These are phyloP conservation scores for Entelurus aequoreus DNA, from an alignment of 2,113 vertebrate genomes.

Conservation along the genomic window DNA sequence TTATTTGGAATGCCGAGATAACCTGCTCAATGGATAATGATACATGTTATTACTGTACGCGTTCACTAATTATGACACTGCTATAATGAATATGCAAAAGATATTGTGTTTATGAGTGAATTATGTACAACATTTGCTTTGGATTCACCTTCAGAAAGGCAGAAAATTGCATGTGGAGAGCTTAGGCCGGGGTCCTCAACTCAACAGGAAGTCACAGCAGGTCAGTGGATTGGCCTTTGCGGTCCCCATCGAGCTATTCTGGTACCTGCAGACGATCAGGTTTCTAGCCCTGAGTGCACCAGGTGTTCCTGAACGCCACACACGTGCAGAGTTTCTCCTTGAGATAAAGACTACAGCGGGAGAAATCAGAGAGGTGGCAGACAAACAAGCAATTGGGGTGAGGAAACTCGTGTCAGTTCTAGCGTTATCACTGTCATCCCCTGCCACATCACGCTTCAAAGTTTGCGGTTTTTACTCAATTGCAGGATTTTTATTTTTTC, in stretches of 20 bases:
- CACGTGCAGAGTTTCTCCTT: neutral
- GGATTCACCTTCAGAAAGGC: neutral
- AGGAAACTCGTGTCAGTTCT: too few relatives aligned
- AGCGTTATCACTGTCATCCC: too few relatives aligned
- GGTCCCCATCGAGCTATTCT: slow-evolving; percentile 50
- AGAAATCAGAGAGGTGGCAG: neutral
- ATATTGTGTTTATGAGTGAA: neutral
- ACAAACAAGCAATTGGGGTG: too few relatives aligned
- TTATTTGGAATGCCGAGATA: too few relatives aligned
- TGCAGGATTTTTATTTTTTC: too few relatives aligned
- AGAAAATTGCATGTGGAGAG: neutral
- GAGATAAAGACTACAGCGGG: slow-evolving; percentile 4
- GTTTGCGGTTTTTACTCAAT: too few relatives aligned
- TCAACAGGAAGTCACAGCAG: slow-evolving; percentile 31
- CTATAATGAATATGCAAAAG: neutral
- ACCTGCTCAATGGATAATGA: neutral
- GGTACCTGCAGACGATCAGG: slow-evolving; percentile 61
- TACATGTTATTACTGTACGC: too few relatives aligned
- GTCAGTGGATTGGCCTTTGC: slow-evolving; percentile 39
- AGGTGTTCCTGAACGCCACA: slow-evolving; percentile 29
- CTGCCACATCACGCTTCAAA: too few relatives aligned
- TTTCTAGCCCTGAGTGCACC: slow-evolving; percentile 47
- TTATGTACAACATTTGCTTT: neutral
- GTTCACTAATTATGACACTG: neutral
- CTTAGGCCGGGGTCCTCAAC: slow-evolving; percentile 8